Base-by-base conservation (phyloP, 2,888 invertebrate genomes). In the Ceramica pisi region DNA sequence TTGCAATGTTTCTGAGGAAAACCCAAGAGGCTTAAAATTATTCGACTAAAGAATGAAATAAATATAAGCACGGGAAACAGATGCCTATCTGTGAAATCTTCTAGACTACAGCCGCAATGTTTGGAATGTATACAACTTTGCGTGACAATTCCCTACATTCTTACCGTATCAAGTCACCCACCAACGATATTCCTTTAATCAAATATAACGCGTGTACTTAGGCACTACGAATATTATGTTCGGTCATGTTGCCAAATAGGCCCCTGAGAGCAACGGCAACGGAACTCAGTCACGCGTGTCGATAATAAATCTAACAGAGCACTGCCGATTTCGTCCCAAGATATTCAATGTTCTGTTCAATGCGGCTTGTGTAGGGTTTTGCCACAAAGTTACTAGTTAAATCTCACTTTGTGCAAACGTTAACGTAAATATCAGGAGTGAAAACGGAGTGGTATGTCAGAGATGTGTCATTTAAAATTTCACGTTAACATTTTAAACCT, bases 271-370 rank as follows among this genome's bases (percentile, higher is more conserved):
- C 71, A 84, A 82, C 75, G 86, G 84, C 81, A 77, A 71, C 69
- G 74, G 81, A 84, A 88, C 83, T 87, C 87, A 87, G 84, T 89
- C 87, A 89, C 85, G 88, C 88, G 89, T 84, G 74, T 72, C 83
- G 84, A 86, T 88, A 89, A 89, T 89, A 90, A 90, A 91, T 90
- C 90, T 87, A 87, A 88, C 85, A 81, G 84, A 83, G 86, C 81
- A 82, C 81, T 86, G 85, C 86, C 86, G 88, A 90, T 87, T 87
- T 77, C 77, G 85, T 85, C 87, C 88, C 89, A 86, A 87, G 88
- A 89, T 89, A 90, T 88, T 88, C 87, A 86, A 87, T 87, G 84
- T 86, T 85, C 85, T 87, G 83, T 81, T 75, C 68, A 80, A 55
- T 73, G 63, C 23, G 55, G 66, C 57, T n/a, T 67, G 68, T 65